These are phyloP conservation scores for Erebia epiphron DNA, from an alignment of 2,888 invertebrate species.

Conservation along the genomic window DNA sequence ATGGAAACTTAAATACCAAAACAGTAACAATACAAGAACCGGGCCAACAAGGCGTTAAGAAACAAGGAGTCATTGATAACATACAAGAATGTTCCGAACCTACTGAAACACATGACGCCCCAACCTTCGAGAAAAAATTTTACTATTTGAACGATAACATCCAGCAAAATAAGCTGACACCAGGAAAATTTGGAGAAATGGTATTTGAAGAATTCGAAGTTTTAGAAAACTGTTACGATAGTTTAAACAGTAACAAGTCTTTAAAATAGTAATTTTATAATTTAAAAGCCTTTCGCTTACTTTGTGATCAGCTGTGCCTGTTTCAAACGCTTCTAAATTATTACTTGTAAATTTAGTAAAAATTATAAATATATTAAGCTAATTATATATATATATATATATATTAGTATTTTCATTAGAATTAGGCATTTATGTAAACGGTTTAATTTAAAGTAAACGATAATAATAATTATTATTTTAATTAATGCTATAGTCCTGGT, in stretches of 20 bases:
- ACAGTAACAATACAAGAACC: constrained; percentile 42
- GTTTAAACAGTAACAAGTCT: constrained; percentile 82
- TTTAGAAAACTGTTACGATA: constrained; percentile 84
- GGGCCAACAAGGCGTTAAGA: constrained; percentile 7
- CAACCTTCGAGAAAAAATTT: constrained; percentile 82
- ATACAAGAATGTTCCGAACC: constrained; percentile 42
- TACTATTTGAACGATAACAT: constrained; percentile 84
- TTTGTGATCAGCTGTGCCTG: constrained; percentile 76
- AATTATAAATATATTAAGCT: constrained; percentile 54
- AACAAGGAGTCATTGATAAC: constrained; percentile 21
- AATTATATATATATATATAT: constrained; percentile 27
- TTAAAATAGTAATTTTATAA: constrained; percentile 60
- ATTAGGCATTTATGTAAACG: constrained; percentile 27
- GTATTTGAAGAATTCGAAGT: constrained; percentile 93
- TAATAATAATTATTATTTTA: constrained; percentile 26
- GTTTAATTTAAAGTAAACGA: constrained; percentile 26
- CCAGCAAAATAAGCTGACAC: constrained; percentile 80
- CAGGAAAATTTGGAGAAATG: constrained; percentile 90
- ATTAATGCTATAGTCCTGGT: constrained; percentile 63
- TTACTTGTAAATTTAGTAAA: constrained; percentile 66
- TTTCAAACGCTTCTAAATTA: constrained; percentile 75
- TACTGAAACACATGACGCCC: constrained; percentile 54
- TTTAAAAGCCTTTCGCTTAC: constrained; percentile 61
- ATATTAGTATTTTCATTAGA: constrained; percentile 30
- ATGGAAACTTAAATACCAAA: constrained; percentile 40